Evolutionary conservation across 1,140 invertebrate genomes (phyloP), one percentile per base, ranked within the genome.

Genomic region (Drosophila bipectinata): DNA sequence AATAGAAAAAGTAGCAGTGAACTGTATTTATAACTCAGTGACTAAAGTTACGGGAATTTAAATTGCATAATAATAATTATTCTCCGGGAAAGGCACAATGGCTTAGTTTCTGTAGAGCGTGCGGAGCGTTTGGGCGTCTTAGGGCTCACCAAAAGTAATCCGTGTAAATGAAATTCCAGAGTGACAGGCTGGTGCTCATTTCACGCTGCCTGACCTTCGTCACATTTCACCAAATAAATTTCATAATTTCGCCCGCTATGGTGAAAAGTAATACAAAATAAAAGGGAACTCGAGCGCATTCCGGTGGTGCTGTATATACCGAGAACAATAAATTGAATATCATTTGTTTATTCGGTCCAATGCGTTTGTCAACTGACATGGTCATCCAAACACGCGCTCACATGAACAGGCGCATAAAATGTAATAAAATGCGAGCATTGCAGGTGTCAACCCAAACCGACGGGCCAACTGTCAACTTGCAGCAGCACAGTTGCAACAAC

Each of bases 381-480:
- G 57, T 59, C 48, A 55, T 48, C 67, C 71, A 79, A 62, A 56
- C 82, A 57, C 34, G 47, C 53, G 47, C 59, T 52, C 60, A 49
- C 61, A 62, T 24, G 52, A 64, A 54, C 58, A 37, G 55, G 18
- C 45, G 59, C 62, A 83, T 72, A 76, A 77, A 87, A 87, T 82
- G 79, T 79, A 88, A 87, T 87, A 83, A 87, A 87, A 88, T 87
- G 83, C 79, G 75, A 79, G 76, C 83, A 82, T 72, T 88, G 83
- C 83, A 87, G 83, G 83, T 88, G 83, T 88, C 83, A 79, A 41
- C 34, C 45, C 41, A 78, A 61, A 62, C 71, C 79, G 79, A 88
- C 66, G 79, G 68, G 63, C 66, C 49, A 64, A 72, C 74, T 87
- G 81, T 87, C 81, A 81, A 9, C 67, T 56, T 39, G 66, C 52